Percentiles rank a stretch among this genome's conserved stretches.
Evolutionary conservation across 2,113 vertebrate species (phyloP).

Genomic region (Pyrgilauda ruficollis): DNA sequence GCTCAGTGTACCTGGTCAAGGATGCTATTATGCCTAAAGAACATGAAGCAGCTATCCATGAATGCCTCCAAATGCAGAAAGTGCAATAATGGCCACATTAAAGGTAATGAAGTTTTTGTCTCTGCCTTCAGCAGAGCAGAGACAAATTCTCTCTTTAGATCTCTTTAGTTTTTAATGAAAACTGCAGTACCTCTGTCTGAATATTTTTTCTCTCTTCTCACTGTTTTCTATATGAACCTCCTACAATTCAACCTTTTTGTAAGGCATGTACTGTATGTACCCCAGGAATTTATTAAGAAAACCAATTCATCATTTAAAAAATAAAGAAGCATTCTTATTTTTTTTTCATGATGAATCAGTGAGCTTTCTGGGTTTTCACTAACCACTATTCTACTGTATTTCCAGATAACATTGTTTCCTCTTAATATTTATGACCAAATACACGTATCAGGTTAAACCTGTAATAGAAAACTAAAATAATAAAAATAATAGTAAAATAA

Average conservation of each 20-base stretch:
- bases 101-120: background rate
- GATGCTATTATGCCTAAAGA: background rate
- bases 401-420: background rate
- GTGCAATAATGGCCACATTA: background rate
- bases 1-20: background rate
- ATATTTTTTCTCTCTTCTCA: background rate
- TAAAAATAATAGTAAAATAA: background rate
- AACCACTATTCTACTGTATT: background rate
- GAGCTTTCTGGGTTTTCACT: background rate
- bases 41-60: background rate
- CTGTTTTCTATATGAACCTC: background rate
- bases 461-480: background rate
- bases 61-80: background rate
- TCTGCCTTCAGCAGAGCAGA: background rate
- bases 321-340: fast-evolving
- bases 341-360: background rate
- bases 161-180: background rate
- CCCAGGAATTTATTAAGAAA: background rate
- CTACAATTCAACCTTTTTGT: background rate
- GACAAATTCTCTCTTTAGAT: background rate
- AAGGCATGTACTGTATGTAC: background rate
- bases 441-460: background rate
- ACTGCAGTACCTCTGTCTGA: background rate
- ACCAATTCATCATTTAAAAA: background rate
- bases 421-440: background rate